phyloP scores from a whole-genome alignment of 2,113 vertebrate genomes.

The Archocentrus centrarchus region DNA sequence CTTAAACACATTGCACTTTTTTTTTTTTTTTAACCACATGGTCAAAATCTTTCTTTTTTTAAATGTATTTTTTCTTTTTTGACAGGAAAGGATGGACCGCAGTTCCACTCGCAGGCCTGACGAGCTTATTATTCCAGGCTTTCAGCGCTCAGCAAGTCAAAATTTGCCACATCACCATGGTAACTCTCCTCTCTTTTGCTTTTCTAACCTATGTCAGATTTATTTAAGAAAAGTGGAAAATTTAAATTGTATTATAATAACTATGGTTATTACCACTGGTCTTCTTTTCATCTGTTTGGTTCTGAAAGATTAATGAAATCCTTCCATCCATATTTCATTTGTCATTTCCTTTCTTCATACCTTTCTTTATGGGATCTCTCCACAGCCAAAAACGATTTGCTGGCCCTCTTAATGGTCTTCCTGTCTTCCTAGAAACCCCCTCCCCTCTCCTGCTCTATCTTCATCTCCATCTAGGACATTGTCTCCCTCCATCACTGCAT shows the following conservation, averaged over 20 bases:
- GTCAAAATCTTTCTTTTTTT: not conserved
- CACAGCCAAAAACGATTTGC: conserved; percentile 10
- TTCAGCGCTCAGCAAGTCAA: conserved; percentile 81
- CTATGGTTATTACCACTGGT: not conserved
- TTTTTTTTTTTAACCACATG: conserved; percentile 17
- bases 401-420: conserved; percentile 25
- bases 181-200: conserved; percentile 65
- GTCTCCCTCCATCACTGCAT: conserved; percentile 25
- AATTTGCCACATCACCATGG: conserved; percentile 86
- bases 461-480: conserved; percentile 43
- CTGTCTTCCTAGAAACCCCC: conserved; percentile 38
- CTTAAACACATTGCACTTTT: not conserved
- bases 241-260: not conserved
- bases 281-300: not conserved
- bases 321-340: conserved; percentile 19
- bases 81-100: conserved; percentile 90
- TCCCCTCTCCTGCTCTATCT: not conserved
- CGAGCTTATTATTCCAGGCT: conserved; percentile 83
- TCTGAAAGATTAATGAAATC: not conserved
- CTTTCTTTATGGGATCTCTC: not conserved
- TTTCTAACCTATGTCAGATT: not conserved
- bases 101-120: conserved; percentile 80
- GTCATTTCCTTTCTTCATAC: not conserved
- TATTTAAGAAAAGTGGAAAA: not conserved
- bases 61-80: conserved; percentile 1